These are phyloP conservation scores for Bombus haemorrhoidalis DNA, from an alignment of 1,140 invertebrate genomes.

Conservation along the genomic window DNA sequence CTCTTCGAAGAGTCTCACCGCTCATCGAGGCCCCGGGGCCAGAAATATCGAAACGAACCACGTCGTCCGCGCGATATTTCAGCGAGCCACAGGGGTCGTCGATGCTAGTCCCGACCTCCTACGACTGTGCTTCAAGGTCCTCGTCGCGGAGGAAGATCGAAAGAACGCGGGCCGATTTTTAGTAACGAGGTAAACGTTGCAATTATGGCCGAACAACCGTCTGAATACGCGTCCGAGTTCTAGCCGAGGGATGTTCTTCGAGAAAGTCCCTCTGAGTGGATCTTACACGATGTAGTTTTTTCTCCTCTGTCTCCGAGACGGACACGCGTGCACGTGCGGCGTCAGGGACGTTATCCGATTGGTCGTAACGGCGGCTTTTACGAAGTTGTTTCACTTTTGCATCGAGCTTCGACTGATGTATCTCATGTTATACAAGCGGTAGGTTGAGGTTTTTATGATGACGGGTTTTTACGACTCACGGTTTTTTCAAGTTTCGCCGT, in stretches of 20 bases:
- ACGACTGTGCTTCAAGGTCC: conserved; percentile 59
- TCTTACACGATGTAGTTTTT: background rate
- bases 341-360: background rate
- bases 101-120: conserved; percentile 59
- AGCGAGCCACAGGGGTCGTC: conserved; percentile 70
- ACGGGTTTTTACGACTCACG: too few species aligned
- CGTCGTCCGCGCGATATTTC: conserved; percentile 70
- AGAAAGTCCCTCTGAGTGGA: background rate
- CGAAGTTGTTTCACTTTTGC: background rate
- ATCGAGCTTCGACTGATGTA: background rate
- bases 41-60: conserved; percentile 74
- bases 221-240: conserved; percentile 17
- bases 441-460: background rate
- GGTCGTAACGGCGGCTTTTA: background rate
- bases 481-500: background rate
- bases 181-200: conserved; percentile 58
- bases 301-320: background rate
- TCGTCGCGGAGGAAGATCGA: background rate
- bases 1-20: conserved; percentile 42
- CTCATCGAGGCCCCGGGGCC: conserved; percentile 64
- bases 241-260: conserved; percentile 9
- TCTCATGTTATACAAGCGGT: background rate
- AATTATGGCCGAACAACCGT: conserved; percentile 49
- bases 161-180: conserved; percentile 39
- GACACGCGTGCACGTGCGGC: background rate